phyloP scores from a whole-genome alignment of 2,888 invertebrate species.

The Brenthis daphne region DNA sequence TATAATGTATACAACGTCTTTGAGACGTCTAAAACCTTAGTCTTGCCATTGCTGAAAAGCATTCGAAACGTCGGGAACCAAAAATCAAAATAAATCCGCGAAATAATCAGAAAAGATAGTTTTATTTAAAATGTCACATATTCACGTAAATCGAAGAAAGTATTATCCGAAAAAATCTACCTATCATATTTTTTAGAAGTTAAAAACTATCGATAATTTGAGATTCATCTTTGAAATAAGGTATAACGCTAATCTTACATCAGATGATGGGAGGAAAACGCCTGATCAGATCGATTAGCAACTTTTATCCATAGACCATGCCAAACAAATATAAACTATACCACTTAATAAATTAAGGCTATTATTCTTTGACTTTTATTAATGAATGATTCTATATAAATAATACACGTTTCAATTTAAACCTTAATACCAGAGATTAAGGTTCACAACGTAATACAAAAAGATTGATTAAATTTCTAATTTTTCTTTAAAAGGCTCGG shows the following conservation, averaged over 20 bases:
- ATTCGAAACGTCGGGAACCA: too few relatives aligned
- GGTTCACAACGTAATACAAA: constrained; percentile 3
- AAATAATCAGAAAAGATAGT: too few relatives aligned
- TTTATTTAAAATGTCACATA: too few relatives aligned
- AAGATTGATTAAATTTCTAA: constrained; percentile 22
- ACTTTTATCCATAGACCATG: background rate
- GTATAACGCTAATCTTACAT: constrained; percentile 1
- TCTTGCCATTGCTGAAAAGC: too few relatives aligned
- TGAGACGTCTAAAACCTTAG: too few relatives aligned
- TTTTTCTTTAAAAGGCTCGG: constrained; percentile 28
- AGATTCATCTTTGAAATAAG: background rate
- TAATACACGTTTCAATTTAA: constrained; percentile 1
- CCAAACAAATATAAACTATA: constrained; percentile 11
- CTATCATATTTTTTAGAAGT: background rate
- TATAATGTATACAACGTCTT: too few relatives aligned
- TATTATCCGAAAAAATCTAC: too few relatives aligned
- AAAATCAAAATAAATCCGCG: too few relatives aligned
- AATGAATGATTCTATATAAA: constrained; percentile 7
- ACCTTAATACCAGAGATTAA: background rate
- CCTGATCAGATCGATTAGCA: constrained; percentile 32
- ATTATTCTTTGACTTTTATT: background rate
- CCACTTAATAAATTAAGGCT: background rate
- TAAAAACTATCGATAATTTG: constrained; percentile 4
- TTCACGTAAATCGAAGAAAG: too few relatives aligned
- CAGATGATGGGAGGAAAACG: constrained; percentile 23